Base-by-base conservation (phyloP, 2,888 invertebrate species). In the Melanostoma mellinum region DNA sequence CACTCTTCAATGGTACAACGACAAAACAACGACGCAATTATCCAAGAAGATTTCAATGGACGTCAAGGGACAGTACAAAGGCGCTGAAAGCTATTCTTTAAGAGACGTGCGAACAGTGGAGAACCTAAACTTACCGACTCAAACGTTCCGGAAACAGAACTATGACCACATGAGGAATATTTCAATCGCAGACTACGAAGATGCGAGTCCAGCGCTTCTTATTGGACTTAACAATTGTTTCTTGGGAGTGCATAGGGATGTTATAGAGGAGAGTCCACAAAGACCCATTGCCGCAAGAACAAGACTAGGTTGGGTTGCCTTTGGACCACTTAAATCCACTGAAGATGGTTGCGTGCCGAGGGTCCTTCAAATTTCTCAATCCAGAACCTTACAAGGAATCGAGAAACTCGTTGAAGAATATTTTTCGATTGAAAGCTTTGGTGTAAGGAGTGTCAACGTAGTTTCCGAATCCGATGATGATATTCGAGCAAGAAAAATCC, bases 1-100 rank as follows among this genome's bases (percentile, higher is more conserved):
- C 20, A 85, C 68, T 4, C 61, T 84, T 5, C 77, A 82, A 55
- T 86, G 85, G 79, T 81, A 80, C 63, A 67, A 72, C 30, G 60
- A 77, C 33, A 80, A 72, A 36, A 48, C 48, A 8, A 52, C 65
- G 20, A 69, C 72, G 9, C 74, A 75, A 68, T 40, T 35, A 5
- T 71, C 72, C 50, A 61, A 48, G 33, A 42, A 58, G 20, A 36
- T 74, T 33, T 33, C 55, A 44, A 69, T 61, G 6, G 86, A 82
- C 85, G 79, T 60, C 52, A 65, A 61, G 20, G 67, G 63, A 56
- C 32, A 20, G 40, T 20, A 46, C 0, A 53, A 67, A 33, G 4
- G 46, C 35, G 42, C 56, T 30, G 58, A 71, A 44, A 6, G 55
- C 38, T 85, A 69, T 56, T 9, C 44, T 42, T 35, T 85, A 10